Conservation (phyloP, 2,888 invertebrate species). For the Thera britannica region DNA sequence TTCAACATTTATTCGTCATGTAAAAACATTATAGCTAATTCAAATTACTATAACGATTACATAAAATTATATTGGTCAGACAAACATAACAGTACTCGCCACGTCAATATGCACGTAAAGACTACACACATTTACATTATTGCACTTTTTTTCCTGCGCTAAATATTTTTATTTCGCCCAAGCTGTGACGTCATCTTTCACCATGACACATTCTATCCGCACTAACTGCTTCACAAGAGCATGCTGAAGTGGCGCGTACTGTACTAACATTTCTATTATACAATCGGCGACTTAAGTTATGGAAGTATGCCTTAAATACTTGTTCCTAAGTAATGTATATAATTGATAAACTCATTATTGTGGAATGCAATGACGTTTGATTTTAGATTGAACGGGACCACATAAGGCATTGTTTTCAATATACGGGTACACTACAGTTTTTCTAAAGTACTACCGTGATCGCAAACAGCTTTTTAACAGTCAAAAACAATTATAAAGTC, state of each 20-base stretch:
- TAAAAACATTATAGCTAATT: slow-evolving; percentile 23
- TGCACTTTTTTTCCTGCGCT: background rate
- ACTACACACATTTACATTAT: background rate
- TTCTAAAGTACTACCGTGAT: background rate
- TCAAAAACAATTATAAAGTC: background rate
- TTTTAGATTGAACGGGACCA: slow-evolving; percentile 11
- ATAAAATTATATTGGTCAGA: slow-evolving; percentile 29
- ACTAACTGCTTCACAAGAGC: background rate
- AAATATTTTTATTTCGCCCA: background rate
- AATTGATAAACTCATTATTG: slow-evolving; percentile 12
- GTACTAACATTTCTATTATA: slow-evolving; percentile 21
- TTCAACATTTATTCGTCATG: slow-evolving; percentile 16
- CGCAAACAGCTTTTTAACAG: background rate
- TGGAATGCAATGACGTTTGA: slow-evolving; percentile 15
- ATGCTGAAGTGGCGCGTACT: slow-evolving; percentile 12
- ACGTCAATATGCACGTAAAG: slow-evolving; percentile 1
- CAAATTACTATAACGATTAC: slow-evolving; percentile 17
- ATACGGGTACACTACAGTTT: background rate
- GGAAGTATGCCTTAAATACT: slow-evolving; percentile 35
- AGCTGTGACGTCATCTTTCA: background rate
- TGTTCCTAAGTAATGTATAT: slow-evolving; percentile 23
- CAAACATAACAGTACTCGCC: slow-evolving; percentile 9
- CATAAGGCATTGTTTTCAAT: slow-evolving; percentile 1
- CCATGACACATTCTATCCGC: background rate
- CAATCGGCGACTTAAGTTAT: slow-evolving; percentile 38